Conservation (phyloP, 2,888 invertebrate genomes). For the Gymnoscelis rufifasciata region DNA sequence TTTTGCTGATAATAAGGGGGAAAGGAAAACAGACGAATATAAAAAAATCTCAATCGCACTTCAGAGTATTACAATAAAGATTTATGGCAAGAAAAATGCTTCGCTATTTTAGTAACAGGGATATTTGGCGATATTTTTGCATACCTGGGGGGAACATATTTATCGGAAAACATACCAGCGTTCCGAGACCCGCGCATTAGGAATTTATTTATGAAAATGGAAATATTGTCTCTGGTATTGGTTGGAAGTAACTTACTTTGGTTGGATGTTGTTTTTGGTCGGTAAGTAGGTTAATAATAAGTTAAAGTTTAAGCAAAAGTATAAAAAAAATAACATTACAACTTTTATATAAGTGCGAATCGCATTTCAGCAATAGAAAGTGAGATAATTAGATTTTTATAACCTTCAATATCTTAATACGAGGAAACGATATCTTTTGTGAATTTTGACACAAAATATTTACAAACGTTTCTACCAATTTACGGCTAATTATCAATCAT, state of each 20-base stretch:
- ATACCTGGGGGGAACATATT: constrained; percentile 66
- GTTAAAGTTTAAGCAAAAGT: not conserved
- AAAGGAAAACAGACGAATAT: not conserved
- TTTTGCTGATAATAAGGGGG: too few species aligned
- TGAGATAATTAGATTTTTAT: too few species aligned
- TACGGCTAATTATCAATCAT: too few species aligned
- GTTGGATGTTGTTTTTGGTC: too few species aligned
- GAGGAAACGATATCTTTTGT: too few species aligned
- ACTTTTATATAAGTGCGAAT: too few species aligned
- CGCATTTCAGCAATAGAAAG: too few species aligned
- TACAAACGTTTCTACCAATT: too few species aligned
- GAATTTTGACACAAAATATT: too few species aligned
- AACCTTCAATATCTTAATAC: too few species aligned
- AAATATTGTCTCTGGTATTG: not conserved
- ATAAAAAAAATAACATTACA: too few species aligned
- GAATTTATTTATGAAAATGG: not conserved
- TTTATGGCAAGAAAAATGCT: constrained; percentile 67
- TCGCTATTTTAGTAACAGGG: constrained; percentile 49
- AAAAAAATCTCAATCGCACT: constrained; percentile 53
- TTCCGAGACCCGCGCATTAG: constrained; percentile 26
- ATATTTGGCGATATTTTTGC: constrained; percentile 71
- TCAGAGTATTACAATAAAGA: constrained; percentile 69
- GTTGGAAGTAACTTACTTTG: not conserved
- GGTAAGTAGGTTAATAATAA: not conserved
- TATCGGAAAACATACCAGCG: constrained; percentile 48